A percentile compares a stretch with the other conserved stretches of the same genome.
These are phyloP conservation scores for Dipus sagitta DNA, from an alignment of 2,797 vertebrate species.

Conservation along the genomic window DNA sequence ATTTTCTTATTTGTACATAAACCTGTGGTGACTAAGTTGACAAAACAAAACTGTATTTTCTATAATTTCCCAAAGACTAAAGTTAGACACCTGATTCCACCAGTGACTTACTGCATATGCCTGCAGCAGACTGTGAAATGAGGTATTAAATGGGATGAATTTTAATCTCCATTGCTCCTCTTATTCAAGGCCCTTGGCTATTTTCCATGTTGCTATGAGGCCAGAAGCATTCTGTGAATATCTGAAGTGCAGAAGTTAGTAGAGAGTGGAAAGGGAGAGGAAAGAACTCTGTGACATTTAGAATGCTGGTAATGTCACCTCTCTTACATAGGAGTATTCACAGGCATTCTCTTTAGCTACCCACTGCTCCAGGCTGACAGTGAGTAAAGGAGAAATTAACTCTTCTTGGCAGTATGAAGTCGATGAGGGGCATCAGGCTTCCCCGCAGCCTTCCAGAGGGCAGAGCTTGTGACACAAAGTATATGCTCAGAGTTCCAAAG, in stretches of 20 bases:
- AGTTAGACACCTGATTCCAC: constrained; percentile 44
- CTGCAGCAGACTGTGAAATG: constrained; percentile 51
- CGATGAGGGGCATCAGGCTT: not conserved
- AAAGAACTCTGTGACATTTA: constrained; percentile 6
- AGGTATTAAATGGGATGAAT: constrained; percentile 57
- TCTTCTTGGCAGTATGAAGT: not conserved
- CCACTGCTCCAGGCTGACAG: too few relatives aligned
- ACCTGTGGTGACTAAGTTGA: not conserved
- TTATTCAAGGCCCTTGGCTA: constrained; percentile 27
- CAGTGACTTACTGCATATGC: constrained; percentile 41
- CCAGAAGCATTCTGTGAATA: not conserved
- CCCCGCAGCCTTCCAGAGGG: not conserved
- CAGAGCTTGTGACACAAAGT: not conserved
- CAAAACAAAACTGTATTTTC: constrained; percentile 19
- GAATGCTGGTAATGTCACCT: not conserved
- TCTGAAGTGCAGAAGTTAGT: not conserved
- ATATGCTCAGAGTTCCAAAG: not conserved
- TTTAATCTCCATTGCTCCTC: not conserved
- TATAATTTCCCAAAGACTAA: constrained; percentile 41
- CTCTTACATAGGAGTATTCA: constrained; percentile 14
- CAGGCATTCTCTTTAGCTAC: not conserved
- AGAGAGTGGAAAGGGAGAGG: not conserved
- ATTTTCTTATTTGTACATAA: not conserved
- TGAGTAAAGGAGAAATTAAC: not conserved
- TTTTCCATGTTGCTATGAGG: constrained; percentile 14